phyloP scores from a whole-genome alignment of 2,113 vertebrate species.

The Lophotis ruficrista region DNA sequence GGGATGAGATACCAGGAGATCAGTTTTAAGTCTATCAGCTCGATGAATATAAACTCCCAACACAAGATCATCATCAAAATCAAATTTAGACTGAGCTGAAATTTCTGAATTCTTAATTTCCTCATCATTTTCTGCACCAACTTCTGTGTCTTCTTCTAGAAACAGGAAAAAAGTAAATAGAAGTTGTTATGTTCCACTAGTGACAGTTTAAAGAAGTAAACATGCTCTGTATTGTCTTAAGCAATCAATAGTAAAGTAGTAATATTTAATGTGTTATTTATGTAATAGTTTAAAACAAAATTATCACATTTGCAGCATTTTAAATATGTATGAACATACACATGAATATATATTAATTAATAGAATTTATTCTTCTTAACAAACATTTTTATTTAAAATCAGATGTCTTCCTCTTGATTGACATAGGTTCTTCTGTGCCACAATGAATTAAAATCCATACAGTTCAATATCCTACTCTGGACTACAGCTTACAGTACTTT shows the following conservation, averaged over 20 bases:
- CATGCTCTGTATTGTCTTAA: not conserved
- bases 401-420: not conserved
- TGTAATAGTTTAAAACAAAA: not conserved
- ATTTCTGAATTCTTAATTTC: constrained; percentile 69
- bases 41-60: constrained; percentile 90
- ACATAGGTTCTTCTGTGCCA: not conserved
- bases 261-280: not conserved
- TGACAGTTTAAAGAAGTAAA: not conserved
- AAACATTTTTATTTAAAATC: not conserved
- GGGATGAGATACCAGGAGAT: constrained; percentile 88
- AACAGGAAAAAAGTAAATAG: constrained; percentile 11
- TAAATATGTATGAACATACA: not conserved
- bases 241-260: not conserved
- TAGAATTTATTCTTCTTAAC: not conserved
- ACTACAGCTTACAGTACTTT: not conserved
- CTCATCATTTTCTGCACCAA: constrained; percentile 43
- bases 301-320: not conserved
- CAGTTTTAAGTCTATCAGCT: constrained; percentile 87
- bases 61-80: constrained; percentile 84
- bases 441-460: not conserved
- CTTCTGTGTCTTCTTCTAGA: constrained; percentile 64
- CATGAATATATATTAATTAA: not conserved
- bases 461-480: not conserved
- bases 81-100: constrained; percentile 55
- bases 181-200: not conserved